These are phyloP conservation scores for Trachythela sp. DNA, from an alignment of 64 coral and sea anemone species.

Conservation along the genomic window DNA sequence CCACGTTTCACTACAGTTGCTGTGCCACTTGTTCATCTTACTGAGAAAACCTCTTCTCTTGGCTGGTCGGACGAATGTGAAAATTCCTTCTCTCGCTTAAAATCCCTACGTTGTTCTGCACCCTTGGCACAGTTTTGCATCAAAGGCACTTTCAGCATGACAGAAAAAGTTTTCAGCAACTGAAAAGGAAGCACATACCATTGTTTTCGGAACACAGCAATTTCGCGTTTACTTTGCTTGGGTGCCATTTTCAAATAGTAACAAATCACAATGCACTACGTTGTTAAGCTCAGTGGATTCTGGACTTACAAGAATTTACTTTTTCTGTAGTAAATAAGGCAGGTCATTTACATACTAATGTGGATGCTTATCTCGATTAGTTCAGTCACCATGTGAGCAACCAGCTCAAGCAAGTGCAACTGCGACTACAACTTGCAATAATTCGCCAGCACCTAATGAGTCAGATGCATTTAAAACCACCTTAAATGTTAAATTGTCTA, in stretches of 20 bases:
- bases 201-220: slow-evolving; percentile 1
- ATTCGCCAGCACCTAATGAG: not conserved
- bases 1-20: not conserved
- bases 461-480: not conserved
- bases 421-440: not conserved
- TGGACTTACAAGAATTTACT: slow-evolving; percentile 36
- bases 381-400: not conserved
- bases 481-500: too few relatives aligned
- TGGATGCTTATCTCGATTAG: slow-evolving; percentile 1
- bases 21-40: not conserved
- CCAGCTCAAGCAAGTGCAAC: not conserved
- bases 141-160: not conserved
- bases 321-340: not conserved
- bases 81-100: not conserved
- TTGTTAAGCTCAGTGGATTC: slow-evolving; percentile 17
- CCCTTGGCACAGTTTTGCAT: not conserved
- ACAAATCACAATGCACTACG: slow-evolving; percentile 22
- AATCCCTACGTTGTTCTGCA: not conserved
- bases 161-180: not conserved
- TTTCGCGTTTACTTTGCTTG: slow-evolving; percentile 12
- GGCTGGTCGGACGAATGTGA: not conserved
- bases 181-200: slow-evolving; percentile 30
- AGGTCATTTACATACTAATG: not conserved
- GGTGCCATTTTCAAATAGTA: not conserved
- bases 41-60: not conserved